A percentile compares a stretch with the other conserved stretches of the same genome.
Evolutionary conservation across 2,113 vertebrate species (phyloP).

Genomic region (Ellobius talpinus): DNA sequence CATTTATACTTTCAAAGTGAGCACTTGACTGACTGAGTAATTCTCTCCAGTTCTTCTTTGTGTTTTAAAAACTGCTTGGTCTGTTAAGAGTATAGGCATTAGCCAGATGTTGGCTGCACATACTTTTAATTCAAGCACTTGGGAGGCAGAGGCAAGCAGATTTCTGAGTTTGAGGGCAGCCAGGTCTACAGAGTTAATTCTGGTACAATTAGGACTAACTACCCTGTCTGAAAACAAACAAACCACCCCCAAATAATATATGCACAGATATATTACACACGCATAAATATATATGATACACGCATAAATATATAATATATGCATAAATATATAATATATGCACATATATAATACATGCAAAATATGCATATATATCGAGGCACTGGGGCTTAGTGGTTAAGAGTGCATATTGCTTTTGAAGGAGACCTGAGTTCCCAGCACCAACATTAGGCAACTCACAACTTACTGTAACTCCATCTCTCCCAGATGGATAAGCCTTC

Average conservation of each 20-base stretch:
- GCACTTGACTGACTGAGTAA: neutral
- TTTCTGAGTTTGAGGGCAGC: neutral
- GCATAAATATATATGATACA: neutral
- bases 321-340: neutral
- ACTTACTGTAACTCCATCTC: neutral
- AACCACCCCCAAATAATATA: neutral
- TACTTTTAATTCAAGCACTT: neutral
- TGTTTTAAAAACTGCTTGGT: neutral
- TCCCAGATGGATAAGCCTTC: neutral
- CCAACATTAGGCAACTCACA: neutral
- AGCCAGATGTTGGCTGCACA: neutral
- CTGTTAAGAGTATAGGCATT: neutral
- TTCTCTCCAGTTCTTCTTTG: neutral
- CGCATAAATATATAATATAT: neutral
- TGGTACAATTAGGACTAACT: neutral
- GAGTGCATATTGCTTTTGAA: neutral
- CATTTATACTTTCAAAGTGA: neutral
- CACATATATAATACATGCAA: no score
- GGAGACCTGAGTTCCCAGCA: neutral
- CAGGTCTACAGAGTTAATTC: neutral
- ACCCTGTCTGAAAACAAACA: neutral
- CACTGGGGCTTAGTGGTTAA: neutral
- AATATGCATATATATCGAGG: no score
- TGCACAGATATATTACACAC: neutral
- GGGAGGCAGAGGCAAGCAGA: neutral